phyloP scores from a whole-genome alignment of 2,888 invertebrate species.

The Prionchulus punctatus region DNA sequence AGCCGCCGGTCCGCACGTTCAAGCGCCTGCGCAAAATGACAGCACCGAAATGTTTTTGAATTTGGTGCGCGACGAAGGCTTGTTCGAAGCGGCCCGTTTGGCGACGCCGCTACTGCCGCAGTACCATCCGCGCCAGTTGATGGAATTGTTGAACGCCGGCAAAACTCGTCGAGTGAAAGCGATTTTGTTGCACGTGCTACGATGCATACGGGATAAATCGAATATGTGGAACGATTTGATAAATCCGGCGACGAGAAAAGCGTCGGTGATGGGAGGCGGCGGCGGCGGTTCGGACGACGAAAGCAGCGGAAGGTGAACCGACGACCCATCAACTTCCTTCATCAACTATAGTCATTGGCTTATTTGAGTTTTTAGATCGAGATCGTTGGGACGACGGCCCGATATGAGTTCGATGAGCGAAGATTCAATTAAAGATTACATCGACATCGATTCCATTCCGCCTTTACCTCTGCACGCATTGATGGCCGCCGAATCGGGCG shows the following conservation, averaged over 20 bases:
- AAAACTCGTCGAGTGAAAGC: conserved; percentile 96
- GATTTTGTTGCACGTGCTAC: conserved; percentile 83
- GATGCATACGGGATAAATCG: conserved; percentile 40
- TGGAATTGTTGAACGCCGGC: conserved; percentile 93
- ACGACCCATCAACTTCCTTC: neutral
- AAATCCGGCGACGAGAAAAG: too few species aligned
- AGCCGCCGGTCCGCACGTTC: neutral
- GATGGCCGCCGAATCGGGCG: conserved; percentile 58
- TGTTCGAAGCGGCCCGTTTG: conserved; percentile 90
- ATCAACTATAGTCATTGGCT: neutral
- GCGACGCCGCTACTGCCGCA: conserved; percentile 95
- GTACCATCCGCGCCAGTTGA: conserved; percentile 94
- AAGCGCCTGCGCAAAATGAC: neutral
- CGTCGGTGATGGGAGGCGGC: neutral
- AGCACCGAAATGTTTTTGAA: conserved; percentile 8
- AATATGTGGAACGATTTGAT: too few species aligned
- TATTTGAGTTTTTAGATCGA: neutral
- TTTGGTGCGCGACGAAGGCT: conserved; percentile 33
- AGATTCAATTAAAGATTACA: conserved; percentile 44
- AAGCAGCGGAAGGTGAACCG: neutral
- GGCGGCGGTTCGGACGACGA: neutral
- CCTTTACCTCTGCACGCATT: conserved; percentile 91
- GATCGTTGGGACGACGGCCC: conserved; percentile 10
- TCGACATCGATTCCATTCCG: conserved; percentile 92
- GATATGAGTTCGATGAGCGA: conserved; percentile 15